Conservation (phyloP, 1,140 invertebrate species). For the Drosophila sproati region DNA sequence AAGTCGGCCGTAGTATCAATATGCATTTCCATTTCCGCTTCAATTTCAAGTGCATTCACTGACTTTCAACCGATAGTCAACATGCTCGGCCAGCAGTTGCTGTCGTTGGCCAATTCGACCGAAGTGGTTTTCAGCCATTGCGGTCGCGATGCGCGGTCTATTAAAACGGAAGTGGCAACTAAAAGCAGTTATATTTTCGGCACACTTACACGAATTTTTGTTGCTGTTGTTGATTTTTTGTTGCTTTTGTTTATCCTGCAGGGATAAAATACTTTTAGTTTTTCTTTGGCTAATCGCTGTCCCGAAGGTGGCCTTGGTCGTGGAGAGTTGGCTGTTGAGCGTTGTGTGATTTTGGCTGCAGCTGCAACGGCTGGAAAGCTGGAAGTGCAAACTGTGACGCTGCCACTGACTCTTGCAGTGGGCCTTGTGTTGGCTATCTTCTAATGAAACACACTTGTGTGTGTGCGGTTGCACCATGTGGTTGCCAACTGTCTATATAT, state of each 20-base stretch:
- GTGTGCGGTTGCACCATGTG: slow-evolving; percentile 30
- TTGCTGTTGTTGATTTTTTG: slow-evolving; percentile 22
- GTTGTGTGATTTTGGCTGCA: neutral
- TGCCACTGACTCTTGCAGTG: neutral
- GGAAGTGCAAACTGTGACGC: slow-evolving; percentile 23
- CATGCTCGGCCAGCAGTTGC: slow-evolving; percentile 1
- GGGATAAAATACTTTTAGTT: slow-evolving; percentile 40
- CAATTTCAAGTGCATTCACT: neutral
- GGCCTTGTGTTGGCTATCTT: neutral
- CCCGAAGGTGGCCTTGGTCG: neutral
- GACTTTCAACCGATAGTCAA: slow-evolving; percentile 1
- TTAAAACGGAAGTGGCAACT: slow-evolving; percentile 78
- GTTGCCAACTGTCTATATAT: slow-evolving; percentile 1
- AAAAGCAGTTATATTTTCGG: slow-evolving; percentile 78
- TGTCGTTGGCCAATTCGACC: slow-evolving; percentile 10
- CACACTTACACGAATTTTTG: slow-evolving; percentile 62
- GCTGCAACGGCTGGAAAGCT: slow-evolving; percentile 4
- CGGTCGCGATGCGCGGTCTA: slow-evolving; percentile 61
- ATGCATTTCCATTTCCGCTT: neutral
- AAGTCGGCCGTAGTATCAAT: neutral
- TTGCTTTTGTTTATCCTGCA: neutral
- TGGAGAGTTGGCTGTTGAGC: neutral
- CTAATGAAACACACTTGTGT: neutral
- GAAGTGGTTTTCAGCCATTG: slow-evolving; percentile 28
- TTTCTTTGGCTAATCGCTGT: slow-evolving; percentile 47